Evolutionary conservation across 2,888 invertebrate genomes (phyloP).

Genomic region (Chydorus sphaericus): DNA sequence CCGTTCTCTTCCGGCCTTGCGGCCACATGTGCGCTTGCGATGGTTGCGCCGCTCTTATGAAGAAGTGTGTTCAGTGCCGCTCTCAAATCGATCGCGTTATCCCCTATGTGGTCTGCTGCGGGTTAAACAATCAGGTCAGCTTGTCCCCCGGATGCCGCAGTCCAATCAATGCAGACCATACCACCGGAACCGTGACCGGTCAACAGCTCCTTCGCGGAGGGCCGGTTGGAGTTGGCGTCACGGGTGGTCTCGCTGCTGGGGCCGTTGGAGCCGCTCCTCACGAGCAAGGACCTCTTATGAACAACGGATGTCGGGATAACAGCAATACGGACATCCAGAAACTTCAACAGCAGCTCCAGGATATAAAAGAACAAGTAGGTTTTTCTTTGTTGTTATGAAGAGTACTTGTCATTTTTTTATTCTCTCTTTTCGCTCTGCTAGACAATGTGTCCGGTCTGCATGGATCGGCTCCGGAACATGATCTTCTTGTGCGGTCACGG

Average conservation of each 20-base stretch:
- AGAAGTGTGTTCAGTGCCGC: conserved; percentile 91
- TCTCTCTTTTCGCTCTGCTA: conserved; percentile 31
- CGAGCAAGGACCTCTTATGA: conserved; percentile 36
- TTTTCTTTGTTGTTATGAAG: neutral
- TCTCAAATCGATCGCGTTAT: conserved; percentile 55
- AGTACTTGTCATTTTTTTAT: neutral
- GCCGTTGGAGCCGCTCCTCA: conserved; percentile 4
- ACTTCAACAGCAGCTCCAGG: conserved; percentile 84
- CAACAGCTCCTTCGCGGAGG: no score
- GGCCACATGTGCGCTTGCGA: conserved; percentile 89
- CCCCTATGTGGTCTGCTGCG: conserved; percentile 40
- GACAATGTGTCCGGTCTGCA: conserved; percentile 97
- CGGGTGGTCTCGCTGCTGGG: neutral
- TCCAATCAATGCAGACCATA: neutral
- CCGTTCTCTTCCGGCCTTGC: conserved; percentile 85
- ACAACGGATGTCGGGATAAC: conserved; percentile 51
- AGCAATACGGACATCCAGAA: conserved; percentile 68
- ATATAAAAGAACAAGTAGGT: conserved; percentile 86
- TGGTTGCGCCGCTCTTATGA: conserved; percentile 83
- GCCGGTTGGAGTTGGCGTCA: neutral
- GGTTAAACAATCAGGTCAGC: conserved; percentile 25
- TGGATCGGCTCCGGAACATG: conserved; percentile 96
- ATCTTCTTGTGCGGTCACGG: conserved; percentile 96
- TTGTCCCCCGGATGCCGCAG: neutral
- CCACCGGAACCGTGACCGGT: no score